Evolutionary conservation across 2,888 invertebrate species (phyloP), one percentile per base, ranked within the genome.

Genomic region (Lacanobia wlatinum): DNA sequence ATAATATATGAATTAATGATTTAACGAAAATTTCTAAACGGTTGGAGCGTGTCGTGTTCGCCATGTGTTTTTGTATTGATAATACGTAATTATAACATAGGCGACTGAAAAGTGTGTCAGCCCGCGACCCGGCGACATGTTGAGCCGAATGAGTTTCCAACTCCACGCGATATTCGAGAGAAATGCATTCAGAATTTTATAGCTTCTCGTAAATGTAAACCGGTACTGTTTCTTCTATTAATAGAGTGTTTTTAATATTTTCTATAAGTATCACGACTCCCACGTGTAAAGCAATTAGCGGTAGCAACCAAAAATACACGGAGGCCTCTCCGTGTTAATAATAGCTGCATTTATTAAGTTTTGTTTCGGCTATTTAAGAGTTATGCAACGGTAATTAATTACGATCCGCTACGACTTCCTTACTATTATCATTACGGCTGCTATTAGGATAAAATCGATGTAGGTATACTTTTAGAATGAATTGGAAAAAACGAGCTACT

Each of bases 51-150:
- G 73, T 59, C 65, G 43, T 59, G 61, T 58, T 70, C 63, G 63
- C 76, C 83, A 78, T 82, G 72, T 86, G 85, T 86, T 87, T 86
- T 78, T 71, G 82, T 85, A 83, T 84, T 84, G 78, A 89, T 89
- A 85, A 84, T 84, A 83, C 86, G 83, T 88, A 84, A 87, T 93
- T 93, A 93, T 92, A 94, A 92, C 91, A 92, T 90, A 88, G 82
- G 87, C 82, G 80, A 71, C 83, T 85, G 85, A 90, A 93, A 95
- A 94, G 92, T 95, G 88, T 94, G 95, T 94, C 95, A 95, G 89
- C 86, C 86, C 90, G 89, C 87, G 89, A 91, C 87, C 88, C 68
- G 60, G 38, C 78, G 70, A 70, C 71, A 74, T 73, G 73, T 80
- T 76, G 38, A 60, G 50, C 28, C 52, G 50, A 62, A 60, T 58